phyloP scores from a whole-genome alignment of 2,797 vertebrate genomes.

The Thunnus albacares region DNA sequence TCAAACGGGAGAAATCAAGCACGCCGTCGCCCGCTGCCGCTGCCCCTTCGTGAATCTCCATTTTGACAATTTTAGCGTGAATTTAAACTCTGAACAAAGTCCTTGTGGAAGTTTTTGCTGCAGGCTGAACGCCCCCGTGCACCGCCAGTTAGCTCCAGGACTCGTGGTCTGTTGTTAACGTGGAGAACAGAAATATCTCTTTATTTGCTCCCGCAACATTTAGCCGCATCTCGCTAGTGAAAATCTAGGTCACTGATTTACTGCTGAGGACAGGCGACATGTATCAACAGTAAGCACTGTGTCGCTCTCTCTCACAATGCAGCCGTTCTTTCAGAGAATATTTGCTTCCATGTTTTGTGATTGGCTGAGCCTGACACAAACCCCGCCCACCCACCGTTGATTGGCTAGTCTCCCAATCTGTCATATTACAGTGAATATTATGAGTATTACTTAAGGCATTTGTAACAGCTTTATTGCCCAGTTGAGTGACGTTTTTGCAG shows the following conservation, averaged over 20 bases:
- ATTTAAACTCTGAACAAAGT: slow-evolving; percentile 35
- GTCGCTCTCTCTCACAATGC: background rate
- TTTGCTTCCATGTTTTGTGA: slow-evolving; percentile 53
- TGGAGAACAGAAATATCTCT: background rate
- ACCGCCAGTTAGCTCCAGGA: slow-evolving; percentile 47
- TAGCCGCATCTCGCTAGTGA: slow-evolving; percentile 42
- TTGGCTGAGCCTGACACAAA: slow-evolving; percentile 17
- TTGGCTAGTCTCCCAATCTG: slow-evolving; percentile 42
- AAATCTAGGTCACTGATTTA: slow-evolving; percentile 40
- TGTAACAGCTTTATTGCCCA: slow-evolving; percentile 6
- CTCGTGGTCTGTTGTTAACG: slow-evolving; percentile 11
- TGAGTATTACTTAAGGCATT: background rate
- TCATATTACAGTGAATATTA: slow-evolving; percentile 11
- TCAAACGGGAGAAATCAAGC: slow-evolving; percentile 87
- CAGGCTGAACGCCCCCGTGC: slow-evolving; percentile 23
- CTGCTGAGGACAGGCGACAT: background rate
- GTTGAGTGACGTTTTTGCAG: background rate
- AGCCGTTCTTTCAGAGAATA: slow-evolving; percentile 1
- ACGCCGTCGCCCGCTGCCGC: slow-evolving; percentile 76
- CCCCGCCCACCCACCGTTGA: slow-evolving; percentile 58
- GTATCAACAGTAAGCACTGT: background rate
- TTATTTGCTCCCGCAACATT: background rate
- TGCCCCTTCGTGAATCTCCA: slow-evolving; percentile 81
- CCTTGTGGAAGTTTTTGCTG: slow-evolving; percentile 20
- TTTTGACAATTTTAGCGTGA: slow-evolving; percentile 59